Evolutionary conservation across 2,888 invertebrate species (phyloP), one percentile per base, ranked within the genome.

Genomic region (Tinea pellionella): DNA sequence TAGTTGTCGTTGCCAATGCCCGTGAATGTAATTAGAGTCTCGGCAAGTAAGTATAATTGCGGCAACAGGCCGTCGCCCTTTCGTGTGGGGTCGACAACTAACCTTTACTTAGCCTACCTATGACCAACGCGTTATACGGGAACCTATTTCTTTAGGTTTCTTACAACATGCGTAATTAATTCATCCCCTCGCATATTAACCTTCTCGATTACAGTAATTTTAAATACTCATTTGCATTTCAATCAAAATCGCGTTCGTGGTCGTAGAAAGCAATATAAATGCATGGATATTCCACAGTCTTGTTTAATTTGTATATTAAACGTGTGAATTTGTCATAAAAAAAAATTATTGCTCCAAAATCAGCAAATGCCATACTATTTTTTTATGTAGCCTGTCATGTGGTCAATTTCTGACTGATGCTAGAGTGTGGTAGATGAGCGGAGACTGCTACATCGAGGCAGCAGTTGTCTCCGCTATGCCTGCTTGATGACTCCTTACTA

Each of bases 21-120:
- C 53, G 57, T 16, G 32, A 57, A 57, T 57, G 57, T 57, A 57
- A 57, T 57, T 57, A 57, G 57, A 57, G 32, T 32, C 57, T 57
- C 13, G 57, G 57, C 16, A 7, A 29, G 32, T 57, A 57, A 58
- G 47, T 59, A 18, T 61, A 57, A 61, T 63, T 60, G 62, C 67
- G 63, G 64, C 67, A 72, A 69, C 69, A 70, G 80, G 75, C 73
- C 77, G 72, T 73, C 68, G 77, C 75, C 77, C 81, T 78, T 74
- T 70, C 64, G 65, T 42, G 69, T 69, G 66, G 69, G 72, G 74
- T 71, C 72, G 71, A 72, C 80, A 75, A 76, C 71, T 84, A 77
- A 84, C 84, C 84, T 85, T 85, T 84, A 73, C 57, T 57, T 57
- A 57, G 29, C 19, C 55, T 29, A 24, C 55, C 57, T 57, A 57